Percentiles rank a stretch among this genome's conserved stretches.
These are phyloP conservation scores for Champsocephalus gunnari DNA, from an alignment of 2,797 vertebrate genomes.

Conservation along the genomic window DNA sequence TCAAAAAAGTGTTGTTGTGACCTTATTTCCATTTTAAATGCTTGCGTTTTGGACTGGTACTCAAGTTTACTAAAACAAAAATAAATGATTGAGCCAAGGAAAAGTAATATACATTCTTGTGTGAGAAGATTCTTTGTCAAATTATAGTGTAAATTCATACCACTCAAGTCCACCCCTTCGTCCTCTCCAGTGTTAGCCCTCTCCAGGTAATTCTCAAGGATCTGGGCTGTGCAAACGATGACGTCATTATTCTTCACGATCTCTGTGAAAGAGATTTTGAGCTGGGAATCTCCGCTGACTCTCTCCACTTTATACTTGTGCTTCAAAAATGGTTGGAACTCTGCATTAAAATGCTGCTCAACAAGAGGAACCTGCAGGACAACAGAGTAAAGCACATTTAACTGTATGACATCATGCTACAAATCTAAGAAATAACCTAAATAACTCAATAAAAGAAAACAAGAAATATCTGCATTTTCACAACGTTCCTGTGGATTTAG, in stretches of 20 bases:
- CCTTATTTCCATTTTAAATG: neutral
- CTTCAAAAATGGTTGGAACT: constrained; percentile 91
- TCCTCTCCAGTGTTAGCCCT: constrained; percentile 85
- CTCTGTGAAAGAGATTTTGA: constrained; percentile 95
- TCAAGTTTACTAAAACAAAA: constrained; percentile 7
- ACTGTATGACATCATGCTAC: neutral
- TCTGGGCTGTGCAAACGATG: constrained; percentile 96
- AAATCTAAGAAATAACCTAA: neutral
- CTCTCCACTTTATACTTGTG: constrained; percentile 85
- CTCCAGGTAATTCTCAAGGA: constrained; percentile 93
- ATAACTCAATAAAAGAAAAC: neutral
- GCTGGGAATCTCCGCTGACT: constrained; percentile 91
- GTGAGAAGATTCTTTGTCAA: neutral
- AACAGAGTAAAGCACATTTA: constrained; percentile 10
- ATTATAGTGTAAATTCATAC: constrained; percentile 70
- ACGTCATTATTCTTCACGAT: constrained; percentile 88
- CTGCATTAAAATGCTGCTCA: constrained; percentile 91
- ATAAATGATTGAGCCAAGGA: neutral
- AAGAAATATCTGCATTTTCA: neutral
- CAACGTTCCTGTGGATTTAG: constrained; percentile 13
- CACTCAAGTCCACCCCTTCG: constrained; percentile 89
- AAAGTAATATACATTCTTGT: neutral
- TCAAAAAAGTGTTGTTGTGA: neutral
- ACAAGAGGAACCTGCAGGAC: constrained; percentile 90
- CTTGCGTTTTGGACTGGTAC: neutral